Conservation (phyloP, 2,113 vertebrate genomes). For the Eptesicus fuscus region DNA sequence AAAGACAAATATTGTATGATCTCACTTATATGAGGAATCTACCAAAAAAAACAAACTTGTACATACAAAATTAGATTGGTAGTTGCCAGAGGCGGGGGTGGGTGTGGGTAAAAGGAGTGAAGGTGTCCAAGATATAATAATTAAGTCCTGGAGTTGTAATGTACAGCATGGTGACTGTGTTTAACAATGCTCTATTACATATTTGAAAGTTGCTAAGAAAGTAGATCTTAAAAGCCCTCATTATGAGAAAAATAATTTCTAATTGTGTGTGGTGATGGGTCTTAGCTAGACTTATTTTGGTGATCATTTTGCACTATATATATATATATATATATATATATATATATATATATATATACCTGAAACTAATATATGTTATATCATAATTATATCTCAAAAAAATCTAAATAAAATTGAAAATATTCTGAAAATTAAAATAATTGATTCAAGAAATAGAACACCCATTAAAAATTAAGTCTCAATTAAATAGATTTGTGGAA, state of each 20-base stretch:
- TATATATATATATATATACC: no score
- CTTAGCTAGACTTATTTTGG: not conserved
- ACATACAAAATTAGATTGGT: not conserved
- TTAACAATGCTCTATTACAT: no score
- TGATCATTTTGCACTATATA: not conserved
- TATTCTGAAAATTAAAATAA: not conserved
- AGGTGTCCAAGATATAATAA: not conserved
- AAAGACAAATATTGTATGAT: not conserved
- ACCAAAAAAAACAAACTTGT: not conserved
- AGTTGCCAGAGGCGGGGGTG: no score
- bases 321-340: no score
- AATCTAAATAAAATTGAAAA: not conserved
- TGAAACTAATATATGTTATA: not conserved
- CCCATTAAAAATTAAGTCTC: not conserved
- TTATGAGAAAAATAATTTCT: not conserved
- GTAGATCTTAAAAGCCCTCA: not conserved
- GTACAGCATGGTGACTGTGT: not conserved
- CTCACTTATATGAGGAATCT: not conserved
- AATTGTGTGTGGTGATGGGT: not conserved
- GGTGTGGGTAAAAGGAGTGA: not conserved
- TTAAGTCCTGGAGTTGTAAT: not conserved
- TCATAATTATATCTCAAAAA: not conserved
- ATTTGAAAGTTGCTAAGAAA: not conserved
- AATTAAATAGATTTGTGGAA: not conserved
- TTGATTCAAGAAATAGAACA: not conserved